Evolutionary conservation across 2,888 invertebrate genomes (phyloP), one percentile per base, ranked within the genome.

Genomic region (Stenodera caucasica): DNA sequence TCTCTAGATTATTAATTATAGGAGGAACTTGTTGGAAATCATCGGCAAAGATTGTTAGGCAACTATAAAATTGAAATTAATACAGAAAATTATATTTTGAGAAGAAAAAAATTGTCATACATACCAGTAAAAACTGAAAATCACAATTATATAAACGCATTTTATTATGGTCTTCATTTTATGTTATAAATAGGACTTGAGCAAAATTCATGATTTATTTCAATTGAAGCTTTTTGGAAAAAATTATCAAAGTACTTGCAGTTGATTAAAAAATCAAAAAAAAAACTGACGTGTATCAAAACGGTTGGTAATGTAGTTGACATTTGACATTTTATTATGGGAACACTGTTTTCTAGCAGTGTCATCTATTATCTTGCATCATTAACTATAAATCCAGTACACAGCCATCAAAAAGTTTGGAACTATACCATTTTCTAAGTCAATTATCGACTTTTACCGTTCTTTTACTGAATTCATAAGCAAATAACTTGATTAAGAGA

Each of bases 271-370:
- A 40, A 40, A 40, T 40, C 9, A 40, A 40, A 57, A 55, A 58
- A 45, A 63, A 63, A 64, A 56, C 64, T 64, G 64, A 64, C 64
- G 64, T 64, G 64, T 64, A 61, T 59, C 53, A 29, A 9, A 9
- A 40, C 64, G 40, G 60, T 61, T 64, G 64, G 60, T 60, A 63
- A 35, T 18, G 40, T 21, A 26, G 11, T 49, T 60, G 59, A 59
- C 59, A 59, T 7, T 53, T 21, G 32, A n/a, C 7, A 9, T 11
- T 30, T 51, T 30, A 14, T 40, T 32, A 51, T 56, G 56, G 60
- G 35, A 21, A 53, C 59, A 59, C 53, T 58, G 51, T 29, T 51
- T 18, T 40, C 18, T n/a, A n/a, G 5, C 18, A 18, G 15, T 18
- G 37, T 18, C 15, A 40, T 15, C 37, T 40, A 18, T 11, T 5